phyloP scores from a whole-genome alignment of 2,888 invertebrate genomes.

The Callyntrura guangdongensis region DNA sequence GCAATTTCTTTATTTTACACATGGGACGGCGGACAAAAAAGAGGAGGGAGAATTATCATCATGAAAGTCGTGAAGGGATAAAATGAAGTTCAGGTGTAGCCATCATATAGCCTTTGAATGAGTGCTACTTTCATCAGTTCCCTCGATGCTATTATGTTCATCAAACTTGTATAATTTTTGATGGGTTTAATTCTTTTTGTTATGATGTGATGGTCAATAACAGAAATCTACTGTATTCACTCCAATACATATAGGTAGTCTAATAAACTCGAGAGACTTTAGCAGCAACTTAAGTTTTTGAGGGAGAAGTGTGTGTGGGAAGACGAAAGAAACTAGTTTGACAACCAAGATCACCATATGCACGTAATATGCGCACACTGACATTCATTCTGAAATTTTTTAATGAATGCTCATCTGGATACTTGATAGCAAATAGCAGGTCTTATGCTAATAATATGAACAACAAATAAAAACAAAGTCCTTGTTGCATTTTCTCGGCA shows the following conservation, averaged over 20 bases:
- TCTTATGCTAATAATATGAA: slow-evolving; percentile 11
- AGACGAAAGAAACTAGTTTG: slow-evolving; percentile 62
- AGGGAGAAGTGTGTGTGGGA: slow-evolving; percentile 49
- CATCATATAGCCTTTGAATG: too few relatives aligned
- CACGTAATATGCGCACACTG: background rate
- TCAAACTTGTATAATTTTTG: background rate
- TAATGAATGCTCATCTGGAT: slow-evolving; percentile 62
- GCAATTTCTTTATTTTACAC: too few relatives aligned
- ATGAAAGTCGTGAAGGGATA: too few relatives aligned
- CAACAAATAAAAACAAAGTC: background rate
- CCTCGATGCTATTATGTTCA: too few relatives aligned
- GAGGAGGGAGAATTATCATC: too few relatives aligned
- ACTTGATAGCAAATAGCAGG: slow-evolving; percentile 21
- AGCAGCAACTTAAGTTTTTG: background rate
- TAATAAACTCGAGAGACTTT: background rate
- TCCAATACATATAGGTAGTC: background rate
- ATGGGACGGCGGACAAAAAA: too few relatives aligned
- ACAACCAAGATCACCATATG: slow-evolving; percentile 30
- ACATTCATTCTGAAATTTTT: slow-evolving; percentile 8
- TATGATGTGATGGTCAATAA: background rate
- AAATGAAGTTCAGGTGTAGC: too few relatives aligned
- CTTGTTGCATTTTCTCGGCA: too few relatives aligned
- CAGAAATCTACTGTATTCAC: background rate
- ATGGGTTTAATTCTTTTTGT: background rate
- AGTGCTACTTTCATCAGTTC: too few relatives aligned